Percentiles rank a stretch among this genome's conserved stretches.
These are phyloP conservation scores for Polyommatus iphigenia DNA, from an alignment of 2,888 invertebrate species.

Conservation along the genomic window DNA sequence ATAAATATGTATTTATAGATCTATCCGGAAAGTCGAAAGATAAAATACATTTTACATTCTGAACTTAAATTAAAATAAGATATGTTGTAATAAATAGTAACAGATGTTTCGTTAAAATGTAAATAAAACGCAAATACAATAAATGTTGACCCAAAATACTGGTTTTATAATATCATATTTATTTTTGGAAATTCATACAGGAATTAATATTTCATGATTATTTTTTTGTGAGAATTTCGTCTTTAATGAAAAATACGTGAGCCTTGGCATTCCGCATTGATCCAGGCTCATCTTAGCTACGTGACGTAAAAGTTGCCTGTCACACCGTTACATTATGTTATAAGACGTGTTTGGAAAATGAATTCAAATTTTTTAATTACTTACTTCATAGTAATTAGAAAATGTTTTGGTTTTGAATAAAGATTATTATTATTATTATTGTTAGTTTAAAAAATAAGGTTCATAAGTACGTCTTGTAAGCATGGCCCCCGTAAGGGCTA, in stretches of 20 bases:
- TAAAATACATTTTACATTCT: background rate
- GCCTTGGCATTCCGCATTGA: constrained; percentile 67
- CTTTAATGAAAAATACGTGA: constrained; percentile 75
- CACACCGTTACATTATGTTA: constrained; percentile 42
- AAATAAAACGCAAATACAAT: background rate
- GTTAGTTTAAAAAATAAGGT: too few relatives aligned
- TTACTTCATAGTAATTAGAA: too few relatives aligned
- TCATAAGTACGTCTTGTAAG: too few relatives aligned
- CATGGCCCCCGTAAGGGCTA: too few relatives aligned
- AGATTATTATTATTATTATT: too few relatives aligned
- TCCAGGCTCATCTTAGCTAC: constrained; percentile 68
- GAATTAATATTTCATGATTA: background rate
- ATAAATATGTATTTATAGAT: background rate
- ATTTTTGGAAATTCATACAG: background rate
- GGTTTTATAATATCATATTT: background rate
- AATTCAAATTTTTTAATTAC: too few relatives aligned
- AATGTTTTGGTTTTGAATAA: too few relatives aligned
- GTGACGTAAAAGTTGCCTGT: constrained; percentile 51
- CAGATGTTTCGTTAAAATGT: background rate
- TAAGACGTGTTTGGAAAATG: background rate
- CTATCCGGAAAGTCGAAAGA: background rate
- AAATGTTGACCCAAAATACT: background rate
- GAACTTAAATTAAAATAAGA: background rate
- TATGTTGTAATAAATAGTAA: background rate
- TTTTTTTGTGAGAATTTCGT: constrained; percentile 44